These are phyloP conservation scores for Oncorhynchus keta DNA, from an alignment of 2,113 vertebrate genomes.

Conservation along the genomic window DNA sequence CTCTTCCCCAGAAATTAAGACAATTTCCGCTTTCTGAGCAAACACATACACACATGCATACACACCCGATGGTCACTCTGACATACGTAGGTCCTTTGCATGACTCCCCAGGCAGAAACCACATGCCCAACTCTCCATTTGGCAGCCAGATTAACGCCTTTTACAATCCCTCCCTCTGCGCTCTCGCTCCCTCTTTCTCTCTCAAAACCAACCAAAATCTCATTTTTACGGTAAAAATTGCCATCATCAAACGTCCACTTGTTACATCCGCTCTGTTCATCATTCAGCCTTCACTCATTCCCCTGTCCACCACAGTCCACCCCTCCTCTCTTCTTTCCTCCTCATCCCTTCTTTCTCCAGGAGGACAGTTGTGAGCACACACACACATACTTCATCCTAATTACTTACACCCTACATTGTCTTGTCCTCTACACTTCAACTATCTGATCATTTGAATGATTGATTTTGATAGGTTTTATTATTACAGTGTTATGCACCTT, in stretches of 20 bases:
- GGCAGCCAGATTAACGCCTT: conserved; percentile 79
- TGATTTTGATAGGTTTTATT: conserved; percentile 5
- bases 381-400: no score
- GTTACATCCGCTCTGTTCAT: conserved; percentile 78
- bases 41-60: background rate
- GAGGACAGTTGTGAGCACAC: conserved; percentile 61
- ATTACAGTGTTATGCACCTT: no score
- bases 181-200: conserved; percentile 67
- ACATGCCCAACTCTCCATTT: conserved; percentile 75
- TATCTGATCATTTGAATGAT: conserved; percentile 58
- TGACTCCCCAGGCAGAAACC: conserved; percentile 50
- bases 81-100: no score
- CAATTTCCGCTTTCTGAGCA: no score
- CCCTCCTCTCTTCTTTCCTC: conserved; percentile 27
- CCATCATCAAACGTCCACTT: conserved; percentile 79
- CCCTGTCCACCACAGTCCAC: conserved; percentile 29
- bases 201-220: conserved; percentile 76
- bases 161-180: conserved; percentile 64
- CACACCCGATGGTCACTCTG: background rate
- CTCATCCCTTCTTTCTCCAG: conserved; percentile 40
- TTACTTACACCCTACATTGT: conserved; percentile 28
- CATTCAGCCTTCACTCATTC: conserved; percentile 72
- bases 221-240: conserved; percentile 81
- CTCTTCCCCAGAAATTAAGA: background rate
- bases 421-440: conserved; percentile 49